Evolutionary conservation across 1,140 invertebrate species (phyloP), one percentile per base, ranked within the genome.

Genomic region (Paralvinella palmiformis): DNA sequence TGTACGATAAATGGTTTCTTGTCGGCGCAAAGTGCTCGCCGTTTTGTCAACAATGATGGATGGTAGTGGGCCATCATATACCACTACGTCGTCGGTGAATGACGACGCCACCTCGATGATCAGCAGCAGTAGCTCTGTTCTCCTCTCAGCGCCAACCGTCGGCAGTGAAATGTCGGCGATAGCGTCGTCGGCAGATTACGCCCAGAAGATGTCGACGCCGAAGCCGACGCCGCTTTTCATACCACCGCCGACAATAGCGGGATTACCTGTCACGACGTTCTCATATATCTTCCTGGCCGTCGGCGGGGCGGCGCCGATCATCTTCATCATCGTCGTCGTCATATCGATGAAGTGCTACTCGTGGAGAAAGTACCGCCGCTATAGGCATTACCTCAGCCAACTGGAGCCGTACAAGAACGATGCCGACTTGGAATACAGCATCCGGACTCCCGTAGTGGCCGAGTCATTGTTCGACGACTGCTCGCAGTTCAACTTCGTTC

Each of bases 231-330:
- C 37, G 37, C n/a, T 41, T 41, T 41, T 41, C 10, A n/a, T 10
- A n/a, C 37, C 37, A 41, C 10, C 37, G n/a, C 37, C 37, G 37
- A 41, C 37, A 41, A 41, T 41, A 41, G 10, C 10, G 48, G 48
- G 48, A 15, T 29, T 52, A 3, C 10, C 17, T 52, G 24, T 33
- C 17, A 27, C 33, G 1, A 27, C 29, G 33, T 32, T 57, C 4
- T 27, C 27, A 27, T 57, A 57, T 32, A 20, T 57, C 10, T 57
- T 57, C 55, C 17, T 57, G 33, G 55, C 27, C 20, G 20, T 57
- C 20, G 29, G 13, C 7, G 55, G 24, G 3, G 15, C 33, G 0
- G 33, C 33, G 20, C 55, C 55, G 1, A 27, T 57, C n/a, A 31
- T 33, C 6, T 4, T 57, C 20, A n/a, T 57, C 1, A n/a, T 57